A percentile compares a stretch with the other conserved stretches of the same genome.
phyloP scores from a whole-genome alignment of 1,140 invertebrate species.

The Drosophila lowei region DNA sequence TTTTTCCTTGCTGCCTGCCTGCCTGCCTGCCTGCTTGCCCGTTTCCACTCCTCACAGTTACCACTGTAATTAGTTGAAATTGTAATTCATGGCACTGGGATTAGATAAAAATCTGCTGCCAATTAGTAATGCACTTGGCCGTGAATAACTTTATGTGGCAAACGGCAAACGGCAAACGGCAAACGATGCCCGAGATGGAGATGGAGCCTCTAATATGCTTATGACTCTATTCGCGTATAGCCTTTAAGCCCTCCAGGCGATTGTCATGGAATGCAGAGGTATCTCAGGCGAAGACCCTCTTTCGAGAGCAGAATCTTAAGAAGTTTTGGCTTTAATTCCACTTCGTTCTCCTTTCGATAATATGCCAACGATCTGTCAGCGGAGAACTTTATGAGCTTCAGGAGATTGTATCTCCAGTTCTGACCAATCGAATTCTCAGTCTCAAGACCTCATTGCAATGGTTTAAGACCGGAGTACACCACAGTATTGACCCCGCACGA shows the following conservation, averaged over 20 bases:
- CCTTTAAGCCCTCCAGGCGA: not conserved
- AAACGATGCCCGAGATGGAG: conserved; percentile 26
- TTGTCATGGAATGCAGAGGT: conserved; percentile 19
- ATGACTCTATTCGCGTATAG: conserved; percentile 56
- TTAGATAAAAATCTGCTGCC: conserved; percentile 79
- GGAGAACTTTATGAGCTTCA: conserved; percentile 33
- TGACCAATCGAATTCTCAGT: conserved; percentile 11
- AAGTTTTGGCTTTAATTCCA: not conserved
- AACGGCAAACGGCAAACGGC: conserved; percentile 64
- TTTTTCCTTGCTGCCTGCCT: too few species aligned
- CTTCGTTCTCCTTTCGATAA: conserved; percentile 34
- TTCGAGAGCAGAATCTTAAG: too few species aligned
- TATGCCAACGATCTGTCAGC: conserved; percentile 35
- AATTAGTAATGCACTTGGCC: conserved; percentile 74
- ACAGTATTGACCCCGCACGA: conserved; percentile 47
- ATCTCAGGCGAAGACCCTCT: not conserved
- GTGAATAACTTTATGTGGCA: conserved; percentile 67
- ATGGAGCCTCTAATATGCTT: conserved; percentile 41
- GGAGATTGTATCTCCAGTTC: conserved; percentile 40
- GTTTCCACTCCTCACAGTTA: conserved; percentile 39
- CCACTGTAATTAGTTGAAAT: conserved; percentile 77
- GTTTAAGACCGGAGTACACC: conserved; percentile 36
- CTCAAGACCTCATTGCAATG: conserved; percentile 35
- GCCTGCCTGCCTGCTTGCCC: not conserved
- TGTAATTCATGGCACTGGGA: conserved; percentile 78